Evolutionary conservation across 2,113 vertebrate species (phyloP).

Genomic region (Megaceryle torquata): DNA sequence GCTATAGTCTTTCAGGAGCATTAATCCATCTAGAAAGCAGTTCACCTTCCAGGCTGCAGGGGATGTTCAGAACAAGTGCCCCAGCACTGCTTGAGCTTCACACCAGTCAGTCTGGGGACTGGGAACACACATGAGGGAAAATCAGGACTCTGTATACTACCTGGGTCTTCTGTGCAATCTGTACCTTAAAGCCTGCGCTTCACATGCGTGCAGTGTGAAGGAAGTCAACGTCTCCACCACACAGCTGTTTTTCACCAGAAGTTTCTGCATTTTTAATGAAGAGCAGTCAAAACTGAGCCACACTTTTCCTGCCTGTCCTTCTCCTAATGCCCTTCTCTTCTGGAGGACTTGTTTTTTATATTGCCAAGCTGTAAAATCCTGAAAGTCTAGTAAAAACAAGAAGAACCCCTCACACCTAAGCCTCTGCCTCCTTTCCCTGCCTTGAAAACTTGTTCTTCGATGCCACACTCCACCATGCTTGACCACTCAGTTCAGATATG

Average conservation of each 20-base stretch:
- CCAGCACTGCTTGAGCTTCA: neutral
- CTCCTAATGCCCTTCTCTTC: neutral
- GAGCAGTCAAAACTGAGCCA: neutral
- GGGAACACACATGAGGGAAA: too few species aligned
- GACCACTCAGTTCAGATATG: neutral
- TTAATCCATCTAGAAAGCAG: neutral
- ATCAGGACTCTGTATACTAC: neutral
- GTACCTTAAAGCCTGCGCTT: neutral
- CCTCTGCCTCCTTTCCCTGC: neutral
- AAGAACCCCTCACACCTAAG: neutral
- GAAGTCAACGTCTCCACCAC: neutral
- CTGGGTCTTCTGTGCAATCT: neutral
- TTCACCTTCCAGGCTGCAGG: neutral
- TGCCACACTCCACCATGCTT: neutral
- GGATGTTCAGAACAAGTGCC: neutral
- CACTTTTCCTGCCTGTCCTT: neutral
- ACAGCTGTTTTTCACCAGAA: neutral
- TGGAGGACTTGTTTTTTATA: neutral
- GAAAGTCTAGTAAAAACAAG: neutral
- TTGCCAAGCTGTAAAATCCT: neutral
- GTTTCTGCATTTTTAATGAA: neutral
- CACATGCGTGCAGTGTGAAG: fast-evolving
- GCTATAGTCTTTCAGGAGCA: neutral
- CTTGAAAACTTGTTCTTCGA: neutral
- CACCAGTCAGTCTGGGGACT: neutral